Base-by-base conservation (phyloP, 1,140 invertebrate species). In the Thaumatotibia leucotreta region DNA sequence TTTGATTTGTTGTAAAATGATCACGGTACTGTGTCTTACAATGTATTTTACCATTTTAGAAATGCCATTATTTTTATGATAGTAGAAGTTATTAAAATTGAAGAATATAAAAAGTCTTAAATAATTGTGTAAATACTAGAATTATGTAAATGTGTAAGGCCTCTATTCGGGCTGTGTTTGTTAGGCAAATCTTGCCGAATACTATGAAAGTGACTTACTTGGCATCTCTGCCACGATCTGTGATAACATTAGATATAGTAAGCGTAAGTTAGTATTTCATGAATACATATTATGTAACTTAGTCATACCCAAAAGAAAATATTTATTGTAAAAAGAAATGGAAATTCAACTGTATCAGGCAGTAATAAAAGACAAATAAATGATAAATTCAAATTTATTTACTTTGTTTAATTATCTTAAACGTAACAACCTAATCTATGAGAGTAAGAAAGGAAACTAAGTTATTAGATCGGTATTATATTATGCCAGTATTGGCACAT, bases 271-370 rank as follows among this genome's bases (percentile, higher is more conserved):
- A 80, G 62, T 78, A 72, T 80, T 73, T 67, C 74, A 84, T 75
- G 70, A 77, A 77, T 88, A 84, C 86, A 89, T 81, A 87, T 86
- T 83, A 83, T 88, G 83, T 90, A 88, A 81, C 73, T 79, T 83
- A 88, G 84, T 85, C 79, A 82, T 77, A 76, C 67, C 64, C 75
- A 80, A 83, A 83, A 77, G 70, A 69, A 77, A 27, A 82, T 91
- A 91, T 91, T 91, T 91, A 91, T 91, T 91, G 83, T 87, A 85
- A 82, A 84, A 79, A 77, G 79, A 75, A 72, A 78, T 75, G 76
- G 84, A 85, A 84, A 76, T 74, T 73, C 80, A 84, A 29, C 84
- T 82, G 76, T 84, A 81, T 84, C 86, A 78, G 84, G 82, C 88
- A 87, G 80, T 88, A 83, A 88, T 85, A 88, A 79, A 80, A 70